phyloP scores from a whole-genome alignment of 2,113 vertebrate genomes.

The Cygnus atratus region DNA sequence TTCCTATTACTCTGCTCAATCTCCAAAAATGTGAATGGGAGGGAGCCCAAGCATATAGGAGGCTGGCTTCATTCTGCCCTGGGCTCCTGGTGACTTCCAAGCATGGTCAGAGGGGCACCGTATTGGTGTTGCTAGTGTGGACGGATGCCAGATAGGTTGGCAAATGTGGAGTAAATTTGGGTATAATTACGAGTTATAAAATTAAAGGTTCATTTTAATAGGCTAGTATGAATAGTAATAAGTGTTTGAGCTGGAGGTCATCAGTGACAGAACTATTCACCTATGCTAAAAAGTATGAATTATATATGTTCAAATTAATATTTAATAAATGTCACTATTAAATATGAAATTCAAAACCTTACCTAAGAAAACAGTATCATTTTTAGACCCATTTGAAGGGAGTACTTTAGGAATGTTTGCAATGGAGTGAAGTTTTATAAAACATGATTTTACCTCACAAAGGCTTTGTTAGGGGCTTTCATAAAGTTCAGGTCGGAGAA shows the following conservation, averaged over 20 bases:
- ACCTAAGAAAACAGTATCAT: not conserved
- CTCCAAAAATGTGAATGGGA: not conserved
- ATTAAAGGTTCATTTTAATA: not conserved
- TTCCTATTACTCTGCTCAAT: not conserved
- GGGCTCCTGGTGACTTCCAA: not conserved
- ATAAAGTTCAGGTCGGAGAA: not conserved
- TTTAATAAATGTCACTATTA: slow-evolving; percentile 41
- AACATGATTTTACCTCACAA: not conserved
- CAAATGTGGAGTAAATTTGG: not conserved
- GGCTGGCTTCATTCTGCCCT: not conserved
- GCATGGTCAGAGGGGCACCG: not conserved
- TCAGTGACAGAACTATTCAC: not conserved
- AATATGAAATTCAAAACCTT: not conserved
- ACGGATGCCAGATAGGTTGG: not conserved
- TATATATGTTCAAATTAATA: slow-evolving; percentile 17
- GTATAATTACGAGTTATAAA: not conserved
- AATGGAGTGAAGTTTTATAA: not conserved
- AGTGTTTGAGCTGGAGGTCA: not conserved
- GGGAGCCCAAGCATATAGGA: accelerated
- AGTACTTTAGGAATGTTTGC: not conserved
- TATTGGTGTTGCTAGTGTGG: not conserved
- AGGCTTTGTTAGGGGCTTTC: too few species aligned
- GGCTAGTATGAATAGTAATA: not conserved
- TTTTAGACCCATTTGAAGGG: not conserved
- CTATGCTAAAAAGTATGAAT: not conserved